phyloP scores from a whole-genome alignment of 2,888 invertebrate species.

The Andrena flavipes region DNA sequence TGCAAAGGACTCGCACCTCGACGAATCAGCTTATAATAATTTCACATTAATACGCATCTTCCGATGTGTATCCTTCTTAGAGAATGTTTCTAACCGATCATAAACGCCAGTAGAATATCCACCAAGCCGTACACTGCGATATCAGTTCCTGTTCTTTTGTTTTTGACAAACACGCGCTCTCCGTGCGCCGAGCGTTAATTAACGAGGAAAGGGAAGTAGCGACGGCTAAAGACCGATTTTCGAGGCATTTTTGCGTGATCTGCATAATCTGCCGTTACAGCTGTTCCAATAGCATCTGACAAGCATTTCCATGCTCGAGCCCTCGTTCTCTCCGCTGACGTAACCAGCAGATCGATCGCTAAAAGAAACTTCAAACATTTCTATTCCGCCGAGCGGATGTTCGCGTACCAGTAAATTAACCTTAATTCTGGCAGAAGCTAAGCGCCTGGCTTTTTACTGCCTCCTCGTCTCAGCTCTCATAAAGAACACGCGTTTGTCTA shows the following conservation, averaged over 20 bases:
- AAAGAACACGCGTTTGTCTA: neutral
- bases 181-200: constrained; percentile 13
- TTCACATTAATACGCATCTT: constrained; percentile 11
- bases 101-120: constrained; percentile 37
- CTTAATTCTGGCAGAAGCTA: neutral
- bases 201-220: constrained; percentile 27
- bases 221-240: constrained; percentile 32
- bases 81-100: constrained; percentile 23
- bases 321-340: neutral
- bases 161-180: constrained; percentile 11
- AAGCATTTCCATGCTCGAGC: neutral
- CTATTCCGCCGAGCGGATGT: neutral
- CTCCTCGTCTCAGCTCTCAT: neutral
- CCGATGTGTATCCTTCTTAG: neutral
- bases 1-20: neutral
- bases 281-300: constrained; percentile 2
- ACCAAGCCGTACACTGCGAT: constrained; percentile 24
- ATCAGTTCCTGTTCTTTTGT: constrained; percentile 9
- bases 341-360: neutral
- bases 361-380: neutral
- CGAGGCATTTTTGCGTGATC: constrained; percentile 34
- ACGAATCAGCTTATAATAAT: neutral
- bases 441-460: neutral
- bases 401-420: neutral
- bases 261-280: constrained; percentile 8